Evolutionary conservation across 1,140 invertebrate species (phyloP).

Genomic region (Cepaea nemoralis): DNA sequence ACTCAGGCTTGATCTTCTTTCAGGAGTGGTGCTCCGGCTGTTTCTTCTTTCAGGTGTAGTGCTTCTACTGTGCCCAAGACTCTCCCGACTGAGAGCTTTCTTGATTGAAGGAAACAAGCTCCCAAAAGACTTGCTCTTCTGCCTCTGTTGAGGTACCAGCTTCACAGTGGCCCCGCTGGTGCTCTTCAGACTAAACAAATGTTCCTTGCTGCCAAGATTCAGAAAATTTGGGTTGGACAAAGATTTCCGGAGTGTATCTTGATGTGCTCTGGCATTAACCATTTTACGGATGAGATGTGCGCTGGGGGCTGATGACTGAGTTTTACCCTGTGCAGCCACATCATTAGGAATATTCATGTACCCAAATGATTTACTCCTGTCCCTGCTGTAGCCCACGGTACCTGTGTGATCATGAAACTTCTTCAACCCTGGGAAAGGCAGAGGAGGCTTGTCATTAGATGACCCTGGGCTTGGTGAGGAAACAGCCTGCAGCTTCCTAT

Average conservation of each 20-base stretch:
- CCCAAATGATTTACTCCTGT: conserved; percentile 54
- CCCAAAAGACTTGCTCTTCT: conserved; percentile 58
- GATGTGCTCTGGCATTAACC: conserved; percentile 50
- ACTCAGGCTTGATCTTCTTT: conserved; percentile 9
- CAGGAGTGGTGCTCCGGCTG: conserved; percentile 36
- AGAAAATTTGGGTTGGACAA: conserved; percentile 68
- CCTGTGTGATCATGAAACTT: conserved; percentile 55
- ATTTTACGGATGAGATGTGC: conserved; percentile 51
- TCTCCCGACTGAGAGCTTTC: conserved; percentile 44
- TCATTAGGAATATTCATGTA: conserved; percentile 48
- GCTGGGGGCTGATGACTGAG: conserved; percentile 28
- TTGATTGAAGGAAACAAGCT: conserved; percentile 53
- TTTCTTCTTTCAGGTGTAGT: conserved; percentile 12
- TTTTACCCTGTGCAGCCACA: not conserved
- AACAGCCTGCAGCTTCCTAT: not conserved
- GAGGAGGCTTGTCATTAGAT: conserved; percentile 50
- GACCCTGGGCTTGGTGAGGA: conserved; percentile 23
- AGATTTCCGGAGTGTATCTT: conserved; percentile 56
- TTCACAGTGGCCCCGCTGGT: conserved; percentile 42
- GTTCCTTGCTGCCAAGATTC: conserved; percentile 59
- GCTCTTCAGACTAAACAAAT: conserved; percentile 42
- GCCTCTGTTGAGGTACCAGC: conserved; percentile 26
- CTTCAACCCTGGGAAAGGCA: conserved; percentile 60
- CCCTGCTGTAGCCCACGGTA: conserved; percentile 27
- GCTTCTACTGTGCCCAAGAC: conserved; percentile 13